Percentiles rank a stretch among this genome's conserved stretches.
Evolutionary conservation across 1,140 invertebrate genomes (phyloP).

Genomic region (Elymnias hypermnestra): DNA sequence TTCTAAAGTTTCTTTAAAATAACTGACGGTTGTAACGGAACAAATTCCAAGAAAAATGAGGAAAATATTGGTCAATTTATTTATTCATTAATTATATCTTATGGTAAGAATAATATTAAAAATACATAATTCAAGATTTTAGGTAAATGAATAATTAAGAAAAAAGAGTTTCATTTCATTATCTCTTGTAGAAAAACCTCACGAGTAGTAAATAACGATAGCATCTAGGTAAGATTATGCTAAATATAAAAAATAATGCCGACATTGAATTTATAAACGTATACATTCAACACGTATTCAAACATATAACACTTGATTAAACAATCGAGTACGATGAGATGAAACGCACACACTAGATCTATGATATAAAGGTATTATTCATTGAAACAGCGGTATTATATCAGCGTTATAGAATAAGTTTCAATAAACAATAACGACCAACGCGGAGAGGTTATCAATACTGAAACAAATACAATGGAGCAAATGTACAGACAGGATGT

Average conservation of each 20-base stretch:
- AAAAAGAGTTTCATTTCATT: too few relatives aligned
- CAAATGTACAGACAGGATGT: constrained; percentile 13
- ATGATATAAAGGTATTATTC: constrained; percentile 10
- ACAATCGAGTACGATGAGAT: constrained; percentile 13
- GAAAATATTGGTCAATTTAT: too few relatives aligned
- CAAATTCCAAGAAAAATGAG: too few relatives aligned
- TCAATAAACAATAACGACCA: constrained; percentile 43
- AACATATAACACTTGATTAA: constrained; percentile 14
- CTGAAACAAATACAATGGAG: constrained; percentile 15
- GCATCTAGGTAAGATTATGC: too few relatives aligned
- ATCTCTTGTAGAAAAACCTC: too few relatives aligned
- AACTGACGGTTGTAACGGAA: too few relatives aligned
- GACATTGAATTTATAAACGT: constrained; percentile 6
- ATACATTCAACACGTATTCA: constrained; percentile 6
- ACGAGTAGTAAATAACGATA: too few relatives aligned
- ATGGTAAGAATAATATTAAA: too few relatives aligned
- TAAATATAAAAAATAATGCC: background rate
- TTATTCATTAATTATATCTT: too few relatives aligned
- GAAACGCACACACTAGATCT: constrained; percentile 8
- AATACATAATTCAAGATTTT: too few relatives aligned
- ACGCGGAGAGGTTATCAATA: constrained; percentile 31
- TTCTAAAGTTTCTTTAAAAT: too few relatives aligned
- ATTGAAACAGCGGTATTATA: constrained; percentile 27
- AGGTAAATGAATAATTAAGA: too few relatives aligned
- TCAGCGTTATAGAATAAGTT: constrained; percentile 2